phyloP scores from a whole-genome alignment of 2,888 invertebrate species.

The Leptopilina drosophilae region DNA sequence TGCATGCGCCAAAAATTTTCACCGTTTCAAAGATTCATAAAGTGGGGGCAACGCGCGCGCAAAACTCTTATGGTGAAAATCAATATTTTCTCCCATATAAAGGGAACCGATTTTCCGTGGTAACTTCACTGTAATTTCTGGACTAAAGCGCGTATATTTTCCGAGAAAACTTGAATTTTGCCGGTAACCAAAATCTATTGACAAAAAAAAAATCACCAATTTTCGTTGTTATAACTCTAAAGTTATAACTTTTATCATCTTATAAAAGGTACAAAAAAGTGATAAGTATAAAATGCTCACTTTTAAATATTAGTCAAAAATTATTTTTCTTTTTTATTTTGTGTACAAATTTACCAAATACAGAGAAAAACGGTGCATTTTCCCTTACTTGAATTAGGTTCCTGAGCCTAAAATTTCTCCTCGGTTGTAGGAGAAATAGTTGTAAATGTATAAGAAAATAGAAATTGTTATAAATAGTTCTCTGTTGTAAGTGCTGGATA shows the following conservation, averaged over 20 bases:
- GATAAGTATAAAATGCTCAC: slow-evolving; percentile 13
- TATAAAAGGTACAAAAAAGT: slow-evolving; percentile 18
- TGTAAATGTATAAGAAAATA: not conserved
- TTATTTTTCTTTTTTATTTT: not conserved
- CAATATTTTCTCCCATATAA: slow-evolving; percentile 69
- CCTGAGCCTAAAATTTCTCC: no score
- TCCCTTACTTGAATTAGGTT: not conserved
- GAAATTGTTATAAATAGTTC: slow-evolving; percentile 9
- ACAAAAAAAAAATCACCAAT: not conserved
- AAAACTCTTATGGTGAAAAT: slow-evolving; percentile 53
- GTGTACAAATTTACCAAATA: not conserved
- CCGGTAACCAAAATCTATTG: not conserved
- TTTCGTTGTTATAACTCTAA: not conserved
- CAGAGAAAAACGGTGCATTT: slow-evolving; percentile 6
- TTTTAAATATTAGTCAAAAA: slow-evolving; percentile 15
- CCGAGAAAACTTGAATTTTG: not conserved
- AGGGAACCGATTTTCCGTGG: slow-evolving; percentile 62
- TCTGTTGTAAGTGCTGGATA: slow-evolving; percentile 6
- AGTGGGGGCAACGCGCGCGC: slow-evolving; percentile 20
- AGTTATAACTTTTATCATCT: not conserved
- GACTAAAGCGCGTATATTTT: not conserved
- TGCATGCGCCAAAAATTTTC: not conserved
- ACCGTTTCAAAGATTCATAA: not conserved
- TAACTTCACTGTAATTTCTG: slow-evolving; percentile 38
- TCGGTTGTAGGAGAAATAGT: no score